These are phyloP conservation scores for Trachelus iudaicus DNA, from an alignment of 2,888 invertebrate species.

Conservation along the genomic window DNA sequence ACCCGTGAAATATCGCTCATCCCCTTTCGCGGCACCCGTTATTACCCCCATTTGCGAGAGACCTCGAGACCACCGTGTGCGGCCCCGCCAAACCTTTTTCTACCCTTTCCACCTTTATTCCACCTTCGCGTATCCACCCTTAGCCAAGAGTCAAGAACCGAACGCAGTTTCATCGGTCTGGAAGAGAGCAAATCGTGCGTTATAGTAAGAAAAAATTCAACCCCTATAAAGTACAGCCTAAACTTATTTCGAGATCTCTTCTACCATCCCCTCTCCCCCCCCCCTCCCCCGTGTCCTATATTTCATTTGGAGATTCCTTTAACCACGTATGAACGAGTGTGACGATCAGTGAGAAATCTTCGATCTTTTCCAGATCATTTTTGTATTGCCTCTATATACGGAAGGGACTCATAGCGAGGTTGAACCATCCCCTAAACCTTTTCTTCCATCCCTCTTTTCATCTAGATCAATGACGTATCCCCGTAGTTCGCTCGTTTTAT, in stretches of 20 bases:
- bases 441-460: slow-evolving; percentile 7
- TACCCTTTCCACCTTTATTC: slow-evolving; percentile 13
- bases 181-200: not conserved
- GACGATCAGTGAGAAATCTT: not conserved
- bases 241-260: not conserved
- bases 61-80: not conserved
- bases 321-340: not conserved
- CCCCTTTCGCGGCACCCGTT: slow-evolving; percentile 15
- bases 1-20: slow-evolving; percentile 62
- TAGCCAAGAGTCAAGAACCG: not conserved
- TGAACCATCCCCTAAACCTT: not conserved
- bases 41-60: slow-evolving; percentile 8
- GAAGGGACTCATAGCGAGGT: not conserved
- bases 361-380: not conserved
- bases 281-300: not conserved
- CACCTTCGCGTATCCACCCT: not conserved
- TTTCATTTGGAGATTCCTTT: not conserved
- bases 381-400: not conserved
- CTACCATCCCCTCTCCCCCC: no score
- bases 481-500: slow-evolving; percentile 54
- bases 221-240: not conserved
- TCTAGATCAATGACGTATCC: slow-evolving; percentile 41
- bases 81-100: slow-evolving; percentile 33
- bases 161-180: not conserved
- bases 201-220: not conserved